Conservation (phyloP, 2,797 vertebrate genomes). For the Epinephelus coioides region DNA sequence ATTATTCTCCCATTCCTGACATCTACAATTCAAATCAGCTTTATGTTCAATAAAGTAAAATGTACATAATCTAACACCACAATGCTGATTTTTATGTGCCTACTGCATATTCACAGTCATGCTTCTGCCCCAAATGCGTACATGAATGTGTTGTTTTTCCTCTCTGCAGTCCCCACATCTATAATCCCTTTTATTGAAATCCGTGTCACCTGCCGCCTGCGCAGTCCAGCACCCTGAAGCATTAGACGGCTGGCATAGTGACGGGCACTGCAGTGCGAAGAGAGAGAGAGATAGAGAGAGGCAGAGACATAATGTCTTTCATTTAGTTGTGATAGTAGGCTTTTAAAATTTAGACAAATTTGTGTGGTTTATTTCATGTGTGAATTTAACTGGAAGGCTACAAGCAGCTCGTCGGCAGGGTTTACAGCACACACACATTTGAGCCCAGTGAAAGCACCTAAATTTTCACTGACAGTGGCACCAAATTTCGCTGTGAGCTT, state of each 20-base stretch:
- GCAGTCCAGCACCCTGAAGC: constrained; percentile 86
- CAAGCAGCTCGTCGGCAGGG: constrained; percentile 35
- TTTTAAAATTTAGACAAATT: constrained; percentile 48
- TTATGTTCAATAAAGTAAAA: constrained; percentile 5
- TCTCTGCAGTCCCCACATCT: constrained; percentile 83
- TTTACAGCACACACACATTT: constrained; percentile 18
- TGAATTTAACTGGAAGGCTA: constrained; percentile 26
- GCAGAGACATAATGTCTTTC: constrained; percentile 55
- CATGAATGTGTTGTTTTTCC: constrained; percentile 71
- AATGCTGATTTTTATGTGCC: neutral
- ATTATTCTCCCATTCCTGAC: neutral
- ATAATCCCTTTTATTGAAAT: constrained; percentile 90
- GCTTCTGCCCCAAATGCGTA: constrained; percentile 59
- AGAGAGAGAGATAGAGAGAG: constrained; percentile 29
- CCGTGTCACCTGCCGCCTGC: constrained; percentile 87
- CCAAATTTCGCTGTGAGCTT: constrained; percentile 53
- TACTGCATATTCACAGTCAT: constrained; percentile 33
- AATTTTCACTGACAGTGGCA: constrained; percentile 49
- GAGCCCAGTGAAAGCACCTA: constrained; percentile 35
- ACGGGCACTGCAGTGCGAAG: constrained; percentile 77
- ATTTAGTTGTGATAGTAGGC: constrained; percentile 46
- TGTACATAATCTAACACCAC: neutral
- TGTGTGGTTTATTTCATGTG: constrained; percentile 31
- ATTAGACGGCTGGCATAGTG: constrained; percentile 80
- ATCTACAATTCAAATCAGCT: neutral